phyloP scores from a whole-genome alignment of 2,888 invertebrate species.

The Myathropa florea region DNA sequence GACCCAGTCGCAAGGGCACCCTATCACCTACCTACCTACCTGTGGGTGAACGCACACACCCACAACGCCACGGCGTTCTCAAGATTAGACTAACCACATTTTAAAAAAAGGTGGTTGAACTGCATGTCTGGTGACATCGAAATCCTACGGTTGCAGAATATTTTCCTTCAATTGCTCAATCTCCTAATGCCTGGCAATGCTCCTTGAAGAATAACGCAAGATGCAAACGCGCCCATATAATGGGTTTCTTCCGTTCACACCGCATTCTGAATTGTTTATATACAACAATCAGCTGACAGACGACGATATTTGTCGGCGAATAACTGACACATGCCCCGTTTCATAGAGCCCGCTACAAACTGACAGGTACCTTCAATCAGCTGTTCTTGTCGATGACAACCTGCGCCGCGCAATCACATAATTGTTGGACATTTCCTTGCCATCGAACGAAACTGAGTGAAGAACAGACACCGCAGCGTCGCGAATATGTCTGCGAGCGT shows the following conservation, averaged over 20 bases:
- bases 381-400: constrained; percentile 34
- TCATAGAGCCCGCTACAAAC: not conserved
- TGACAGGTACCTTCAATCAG: constrained; percentile 44
- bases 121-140: too few relatives aligned
- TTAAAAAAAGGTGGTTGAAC: too few relatives aligned
- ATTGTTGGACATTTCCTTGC: constrained; percentile 17
- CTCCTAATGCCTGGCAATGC: not conserved
- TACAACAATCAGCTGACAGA: constrained; percentile 21
- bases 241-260: not conserved
- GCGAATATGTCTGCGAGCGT: constrained; percentile 38
- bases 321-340: constrained; percentile 5
- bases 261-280: constrained; percentile 24
- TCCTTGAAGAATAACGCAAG: not conserved
- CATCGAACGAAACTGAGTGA: not conserved
- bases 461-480: constrained; percentile 56
- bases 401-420: constrained; percentile 42
- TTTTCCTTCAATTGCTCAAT: too few relatives aligned
- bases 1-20: too few relatives aligned
- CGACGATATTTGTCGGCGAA: constrained; percentile 4
- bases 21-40: too few relatives aligned
- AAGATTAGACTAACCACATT: too few relatives aligned
- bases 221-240: not conserved
- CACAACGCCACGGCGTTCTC: too few relatives aligned
- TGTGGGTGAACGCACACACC: too few relatives aligned
- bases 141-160: too few relatives aligned